phyloP scores from a whole-genome alignment of 2,797 vertebrate species.

The Helicolenus hilgendorfi region DNA sequence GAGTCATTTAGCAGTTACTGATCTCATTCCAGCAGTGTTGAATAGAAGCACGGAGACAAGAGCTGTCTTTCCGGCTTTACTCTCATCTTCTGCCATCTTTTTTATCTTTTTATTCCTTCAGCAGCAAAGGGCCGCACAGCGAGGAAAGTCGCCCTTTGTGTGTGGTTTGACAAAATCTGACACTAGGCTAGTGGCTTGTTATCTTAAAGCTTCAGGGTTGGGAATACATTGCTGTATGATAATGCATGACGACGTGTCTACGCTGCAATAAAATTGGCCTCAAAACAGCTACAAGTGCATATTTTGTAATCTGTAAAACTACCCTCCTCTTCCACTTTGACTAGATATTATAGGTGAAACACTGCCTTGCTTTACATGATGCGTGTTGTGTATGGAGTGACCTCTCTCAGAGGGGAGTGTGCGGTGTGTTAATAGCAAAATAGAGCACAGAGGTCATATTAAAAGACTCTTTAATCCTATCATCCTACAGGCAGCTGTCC shows the following conservation, averaged over 20 bases:
- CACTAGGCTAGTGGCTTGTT: background rate
- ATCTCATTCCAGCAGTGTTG: constrained; percentile 38
- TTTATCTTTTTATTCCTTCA: constrained; percentile 7
- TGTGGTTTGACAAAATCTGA: constrained; percentile 23
- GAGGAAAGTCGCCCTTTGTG: background rate
- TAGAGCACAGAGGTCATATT: constrained; percentile 68
- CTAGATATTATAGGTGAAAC: constrained; percentile 14
- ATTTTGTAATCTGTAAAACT: background rate
- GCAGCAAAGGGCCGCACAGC: constrained; percentile 5
- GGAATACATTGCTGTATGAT: background rate
- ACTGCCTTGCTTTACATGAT: constrained; percentile 36
- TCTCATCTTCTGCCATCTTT: constrained; percentile 57
- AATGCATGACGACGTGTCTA: background rate
- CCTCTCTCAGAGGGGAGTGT: constrained; percentile 54
- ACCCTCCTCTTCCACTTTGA: background rate
- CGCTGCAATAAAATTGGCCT: background rate
- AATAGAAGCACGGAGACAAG: constrained; percentile 46
- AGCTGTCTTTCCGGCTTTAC: constrained; percentile 26
- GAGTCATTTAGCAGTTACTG: constrained; percentile 39
- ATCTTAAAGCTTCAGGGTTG: background rate
- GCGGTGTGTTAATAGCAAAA: constrained; percentile 73
- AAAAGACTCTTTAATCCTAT: constrained; percentile 84
- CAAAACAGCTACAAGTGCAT: background rate
- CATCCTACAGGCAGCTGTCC: constrained; percentile 78
- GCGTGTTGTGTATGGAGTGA: constrained; percentile 47